Base-by-base conservation (phyloP, 1,140 invertebrate species). In the Panagrolaimus sp. region DNA sequence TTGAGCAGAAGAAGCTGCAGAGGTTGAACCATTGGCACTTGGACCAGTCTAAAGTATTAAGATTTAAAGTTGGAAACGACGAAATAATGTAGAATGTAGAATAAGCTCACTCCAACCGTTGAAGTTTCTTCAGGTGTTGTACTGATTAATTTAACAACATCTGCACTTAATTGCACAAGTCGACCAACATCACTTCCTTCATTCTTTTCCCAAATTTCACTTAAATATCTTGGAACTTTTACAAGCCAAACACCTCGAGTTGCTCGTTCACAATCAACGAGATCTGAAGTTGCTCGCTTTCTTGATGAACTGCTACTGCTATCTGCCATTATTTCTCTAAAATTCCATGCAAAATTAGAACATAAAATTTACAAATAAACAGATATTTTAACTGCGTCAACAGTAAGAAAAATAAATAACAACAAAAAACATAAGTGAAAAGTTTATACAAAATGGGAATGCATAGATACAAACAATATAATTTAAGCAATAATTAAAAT, bases 151-250 rank as follows among this genome's bases (percentile, higher is more conserved):
- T 58, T 58, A 5, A 58, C 52, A 58, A 58, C 52, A 58, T 28
- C 52, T 12, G 52, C 28, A 58, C 28, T 58, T 4, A 58, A 21
- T 58, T 58, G 52, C 4, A 58, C 66, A 24, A 79, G 52, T n/a
- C 69, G 69, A 32, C 79, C 77, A 38, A 79, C 74, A 38, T 71
- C 76, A 26, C 45, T 52, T 2, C 77, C 77, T n/a, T 71, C 67
- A 48, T 83, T 79, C 47, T 81, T 66, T 38, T 79, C 73, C 78
- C 78, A 79, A 24, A 75, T 68, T 43, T 75, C 76, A 15, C 78
- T 82, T 46, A 78, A 67, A 65, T 81, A 78, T 44, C 71, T 55
- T 12, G 79, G 77, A 15, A 82, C 78, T 46, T 82, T 79, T 28
- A 79, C 78, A 1, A 79, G 65, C 78, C 78, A 79, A 52, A 79